Evolutionary conservation across 1,140 invertebrate species (phyloP).

Genomic region (Atta colombica): DNA sequence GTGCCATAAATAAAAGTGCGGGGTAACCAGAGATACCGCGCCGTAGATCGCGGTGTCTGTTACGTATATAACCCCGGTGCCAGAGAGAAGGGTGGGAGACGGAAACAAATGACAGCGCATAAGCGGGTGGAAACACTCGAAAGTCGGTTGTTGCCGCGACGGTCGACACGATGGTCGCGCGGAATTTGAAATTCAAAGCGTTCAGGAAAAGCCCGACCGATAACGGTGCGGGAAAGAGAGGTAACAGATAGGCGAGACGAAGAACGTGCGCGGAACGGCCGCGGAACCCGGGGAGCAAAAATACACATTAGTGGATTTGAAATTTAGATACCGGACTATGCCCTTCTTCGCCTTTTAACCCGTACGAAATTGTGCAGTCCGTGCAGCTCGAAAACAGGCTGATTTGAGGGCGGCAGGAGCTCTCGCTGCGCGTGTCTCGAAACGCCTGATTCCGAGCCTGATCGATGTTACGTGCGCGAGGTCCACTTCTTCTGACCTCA

Average conservation of each 20-base stretch:
- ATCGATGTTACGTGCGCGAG: conserved; percentile 57
- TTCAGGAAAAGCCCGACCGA: conserved; percentile 69
- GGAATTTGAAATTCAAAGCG: conserved; percentile 85
- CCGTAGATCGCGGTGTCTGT: conserved; percentile 58
- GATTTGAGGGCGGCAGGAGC: conserved; percentile 57
- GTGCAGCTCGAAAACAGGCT: conserved; percentile 59
- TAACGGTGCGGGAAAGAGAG: conserved; percentile 70
- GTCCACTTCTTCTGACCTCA: conserved; percentile 59
- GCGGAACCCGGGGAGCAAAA: conserved; percentile 77
- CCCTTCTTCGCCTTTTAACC: neutral
- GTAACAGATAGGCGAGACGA: conserved; percentile 45
- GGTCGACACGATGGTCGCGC: conserved; percentile 65
- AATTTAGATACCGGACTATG: conserved; percentile 81
- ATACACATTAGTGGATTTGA: conserved; percentile 86
- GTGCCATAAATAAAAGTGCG: conserved; percentile 81
- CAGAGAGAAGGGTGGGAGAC: neutral
- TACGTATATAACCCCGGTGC: neutral
- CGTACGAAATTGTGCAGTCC: conserved; percentile 62
- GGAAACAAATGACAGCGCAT: conserved; percentile 79
- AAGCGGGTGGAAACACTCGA: conserved; percentile 79
- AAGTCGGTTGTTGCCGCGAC: conserved; percentile 75
- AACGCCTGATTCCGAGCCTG: conserved; percentile 30
- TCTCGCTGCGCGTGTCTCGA: conserved; percentile 18
- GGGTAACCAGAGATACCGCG: conserved; percentile 68
- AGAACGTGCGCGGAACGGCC: conserved; percentile 33